Percentiles rank a stretch among this genome's conserved stretches.
Conservation (phyloP, 2,113 vertebrate species). For the Otocyon megalotis region DNA sequence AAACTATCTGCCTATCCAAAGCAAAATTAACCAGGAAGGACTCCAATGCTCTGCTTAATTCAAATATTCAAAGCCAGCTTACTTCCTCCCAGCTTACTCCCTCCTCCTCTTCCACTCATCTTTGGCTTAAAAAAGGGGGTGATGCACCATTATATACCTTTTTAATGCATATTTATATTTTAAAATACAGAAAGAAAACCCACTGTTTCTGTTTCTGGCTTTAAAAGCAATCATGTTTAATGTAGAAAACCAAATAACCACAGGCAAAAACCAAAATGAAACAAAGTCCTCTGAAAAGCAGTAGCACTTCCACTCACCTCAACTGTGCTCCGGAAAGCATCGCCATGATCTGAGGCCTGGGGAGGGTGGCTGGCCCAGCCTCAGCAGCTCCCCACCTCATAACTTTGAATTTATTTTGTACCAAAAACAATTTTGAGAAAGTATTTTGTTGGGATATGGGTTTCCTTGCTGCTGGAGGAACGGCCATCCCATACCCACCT, state of each 20-base stretch:
- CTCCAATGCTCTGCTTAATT: neutral
- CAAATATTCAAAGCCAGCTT: slow-evolving; percentile 6
- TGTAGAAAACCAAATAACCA: neutral
- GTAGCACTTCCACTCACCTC: slow-evolving; percentile 94
- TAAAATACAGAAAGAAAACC: slow-evolving; percentile 15
- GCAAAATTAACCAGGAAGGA: neutral
- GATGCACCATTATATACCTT: neutral
- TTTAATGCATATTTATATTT: neutral
- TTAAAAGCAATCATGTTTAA: neutral
- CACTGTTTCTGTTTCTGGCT: slow-evolving; percentile 50
- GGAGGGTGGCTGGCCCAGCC: slow-evolving; percentile 22
- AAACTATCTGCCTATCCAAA: neutral
- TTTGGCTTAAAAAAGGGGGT: neutral
- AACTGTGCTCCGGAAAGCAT: slow-evolving; percentile 94
- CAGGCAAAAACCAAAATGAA: neutral
- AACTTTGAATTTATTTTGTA: slow-evolving; percentile 77
- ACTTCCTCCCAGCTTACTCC: neutral
- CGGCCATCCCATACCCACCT: slow-evolving; percentile 35
- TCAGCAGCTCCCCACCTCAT: neutral
- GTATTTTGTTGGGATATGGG: slow-evolving; percentile 62
- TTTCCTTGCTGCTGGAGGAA: neutral
- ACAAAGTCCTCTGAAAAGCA: too few species aligned
- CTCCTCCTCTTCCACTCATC: neutral
- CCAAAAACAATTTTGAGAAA: slow-evolving; percentile 75
- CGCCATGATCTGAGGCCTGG: slow-evolving; percentile 90